These are phyloP conservation scores for Rhineura floridana DNA, from an alignment of 2,113 vertebrate genomes.

Conservation along the genomic window DNA sequence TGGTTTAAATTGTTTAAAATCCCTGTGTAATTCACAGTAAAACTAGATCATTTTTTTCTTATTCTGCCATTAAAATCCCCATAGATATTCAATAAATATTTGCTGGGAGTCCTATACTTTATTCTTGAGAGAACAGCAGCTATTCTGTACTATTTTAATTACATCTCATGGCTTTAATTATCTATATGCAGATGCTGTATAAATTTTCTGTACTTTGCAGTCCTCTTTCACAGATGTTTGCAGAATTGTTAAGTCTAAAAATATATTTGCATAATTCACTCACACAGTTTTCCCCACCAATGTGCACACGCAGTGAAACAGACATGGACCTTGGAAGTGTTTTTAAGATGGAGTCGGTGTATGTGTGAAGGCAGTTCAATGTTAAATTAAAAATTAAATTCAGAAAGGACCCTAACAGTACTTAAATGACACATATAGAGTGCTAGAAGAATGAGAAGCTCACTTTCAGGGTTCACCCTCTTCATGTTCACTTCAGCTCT, in stretches of 20 bases:
- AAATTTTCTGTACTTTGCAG: slow-evolving; percentile 46
- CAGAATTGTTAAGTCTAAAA: slow-evolving; percentile 14
- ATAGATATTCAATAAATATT: background rate
- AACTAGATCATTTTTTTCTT: slow-evolving; percentile 38
- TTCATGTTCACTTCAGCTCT: no score
- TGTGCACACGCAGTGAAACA: background rate
- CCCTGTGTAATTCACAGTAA: background rate
- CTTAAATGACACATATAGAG: no score
- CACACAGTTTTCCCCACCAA: background rate
- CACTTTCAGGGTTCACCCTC: no score
- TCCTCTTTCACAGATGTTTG: slow-evolving; percentile 31
- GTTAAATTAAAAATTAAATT: no score
- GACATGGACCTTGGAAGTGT: background rate
- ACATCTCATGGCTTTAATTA: slow-evolving; percentile 62
- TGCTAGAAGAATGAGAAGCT: no score
- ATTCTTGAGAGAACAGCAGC: slow-evolving; percentile 46
- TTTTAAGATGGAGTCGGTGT: background rate
- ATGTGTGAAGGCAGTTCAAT: no score
- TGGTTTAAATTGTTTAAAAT: slow-evolving; percentile 33
- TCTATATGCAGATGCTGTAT: slow-evolving; percentile 34
- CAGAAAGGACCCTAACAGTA: no score
- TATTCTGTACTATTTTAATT: slow-evolving; percentile 58
- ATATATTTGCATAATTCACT: background rate
- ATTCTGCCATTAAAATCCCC: slow-evolving; percentile 36
- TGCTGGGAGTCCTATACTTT: slow-evolving; percentile 39